These are phyloP conservation scores for Coreoperca whiteheadi DNA, from an alignment of 2,113 vertebrate genomes.

Conservation along the genomic window DNA sequence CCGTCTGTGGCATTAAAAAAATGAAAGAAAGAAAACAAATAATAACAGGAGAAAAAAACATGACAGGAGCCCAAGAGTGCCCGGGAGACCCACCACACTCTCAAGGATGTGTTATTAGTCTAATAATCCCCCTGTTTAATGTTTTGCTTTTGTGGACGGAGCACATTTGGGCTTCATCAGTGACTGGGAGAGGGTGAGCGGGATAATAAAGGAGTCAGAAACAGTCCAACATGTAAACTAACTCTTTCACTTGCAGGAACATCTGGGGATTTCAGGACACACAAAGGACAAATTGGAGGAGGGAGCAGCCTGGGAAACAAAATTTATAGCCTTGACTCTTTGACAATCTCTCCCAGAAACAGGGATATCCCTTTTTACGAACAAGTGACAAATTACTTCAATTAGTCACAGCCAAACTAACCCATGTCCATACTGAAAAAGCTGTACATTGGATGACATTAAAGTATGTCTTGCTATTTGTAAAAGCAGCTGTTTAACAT, in stretches of 20 bases:
- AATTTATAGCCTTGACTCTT: background rate
- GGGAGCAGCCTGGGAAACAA: conserved; percentile 1
- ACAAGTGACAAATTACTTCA: conserved; percentile 7
- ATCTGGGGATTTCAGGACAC: conserved; percentile 39
- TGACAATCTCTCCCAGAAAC: background rate
- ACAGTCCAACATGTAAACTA: conserved; percentile 38
- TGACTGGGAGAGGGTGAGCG: background rate
- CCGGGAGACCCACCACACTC: conserved; percentile 11
- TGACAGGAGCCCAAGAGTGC: conserved; percentile 9
- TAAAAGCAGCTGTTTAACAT: conserved; percentile 1
- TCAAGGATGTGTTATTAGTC: conserved; percentile 53
- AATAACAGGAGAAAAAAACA: conserved; percentile 33
- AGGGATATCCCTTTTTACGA: background rate
- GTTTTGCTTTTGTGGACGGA: conserved; percentile 4
- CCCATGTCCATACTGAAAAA: conserved; percentile 1
- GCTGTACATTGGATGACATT: background rate
- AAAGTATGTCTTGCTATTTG: background rate
- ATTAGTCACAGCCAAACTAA: conserved; percentile 5
- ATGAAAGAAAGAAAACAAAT: conserved; percentile 33
- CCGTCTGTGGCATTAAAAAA: conserved; percentile 72
- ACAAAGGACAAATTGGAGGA: conserved; percentile 27
- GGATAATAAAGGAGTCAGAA: conserved; percentile 35
- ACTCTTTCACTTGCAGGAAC: conserved; percentile 29
- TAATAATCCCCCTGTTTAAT: conserved; percentile 53
- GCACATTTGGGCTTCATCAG: conserved; percentile 20